Base-by-base conservation (phyloP, 2,797 vertebrate species). In the Gadopsis marmoratus region DNA sequence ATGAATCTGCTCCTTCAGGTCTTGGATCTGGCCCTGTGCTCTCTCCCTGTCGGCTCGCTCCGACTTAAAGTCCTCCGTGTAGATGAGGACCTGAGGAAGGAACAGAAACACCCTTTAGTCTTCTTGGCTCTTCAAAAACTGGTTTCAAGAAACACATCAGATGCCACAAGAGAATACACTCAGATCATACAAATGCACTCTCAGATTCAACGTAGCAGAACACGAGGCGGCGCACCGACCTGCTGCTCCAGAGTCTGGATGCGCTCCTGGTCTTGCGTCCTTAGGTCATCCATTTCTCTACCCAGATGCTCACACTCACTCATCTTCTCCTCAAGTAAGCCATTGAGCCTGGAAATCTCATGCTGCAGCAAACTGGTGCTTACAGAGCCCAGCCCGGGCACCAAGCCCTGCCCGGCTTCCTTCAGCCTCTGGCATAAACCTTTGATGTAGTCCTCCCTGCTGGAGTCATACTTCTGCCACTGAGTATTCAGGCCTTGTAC, bases 391-490 rank as follows among this genome's bases (percentile, higher is more conserved):
- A 81, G 59, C 0, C 13, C 77, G 1, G 90, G 71, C 58, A 62
- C 45, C 61, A 83, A 13, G 54, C 79, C 87, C 33, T 65, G 91
- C 3, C 90, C 87, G 79, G 82, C 94, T 85, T 96, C 90, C 85
- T 94, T 96, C 39, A 98, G 92, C 91, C 96, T 95, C 66, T 94
- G 90, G 53, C 96, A 97, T 37, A 99, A 89, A 3, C 92, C 92
- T 83, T 95, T 91, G 88, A 99, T 97, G 0, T 98, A 97, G 62
- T 97, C 97, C 0, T 99, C 98, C 86, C 98, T 90, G 71, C 97
- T 97, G 0, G 95, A 95, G 0, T 99, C 97, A 0, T 99, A 99
- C 74, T 95, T 97, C 92, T 99, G 98, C 98, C 98, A 99, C 64
- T 96, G 97, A 2, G 96, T 93, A 6, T 99, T 99, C 73, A 99